Percentiles rank a stretch among this genome's conserved stretches.
These are phyloP conservation scores for Urosaurus nigricauda DNA, from an alignment of 2,797 vertebrate species.

Conservation along the genomic window DNA sequence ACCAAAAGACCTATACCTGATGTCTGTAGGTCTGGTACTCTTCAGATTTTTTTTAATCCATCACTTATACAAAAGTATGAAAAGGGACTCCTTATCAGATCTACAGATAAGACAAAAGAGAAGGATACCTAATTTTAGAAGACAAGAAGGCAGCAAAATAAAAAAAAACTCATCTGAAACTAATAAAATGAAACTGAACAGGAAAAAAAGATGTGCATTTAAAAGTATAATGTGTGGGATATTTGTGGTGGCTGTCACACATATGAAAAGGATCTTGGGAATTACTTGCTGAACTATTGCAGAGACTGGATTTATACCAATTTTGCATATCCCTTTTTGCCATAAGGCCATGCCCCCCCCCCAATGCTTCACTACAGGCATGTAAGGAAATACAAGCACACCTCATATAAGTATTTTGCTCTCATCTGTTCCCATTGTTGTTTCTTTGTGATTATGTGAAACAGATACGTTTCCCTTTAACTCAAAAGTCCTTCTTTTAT, in stretches of 20 bases:
- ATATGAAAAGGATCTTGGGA: neutral
- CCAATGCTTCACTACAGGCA: too few species aligned
- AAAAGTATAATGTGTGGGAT: neutral
- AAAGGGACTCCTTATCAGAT: neutral
- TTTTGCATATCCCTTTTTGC: too few species aligned
- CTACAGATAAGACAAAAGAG: neutral
- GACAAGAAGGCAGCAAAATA: neutral
- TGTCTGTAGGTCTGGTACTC: neutral
- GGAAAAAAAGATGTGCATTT: too few species aligned
- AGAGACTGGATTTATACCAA: neutral
- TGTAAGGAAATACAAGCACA: neutral
- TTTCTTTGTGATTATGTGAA: neutral
- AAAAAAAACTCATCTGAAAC: neutral
- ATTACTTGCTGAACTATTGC: conserved; percentile 28
- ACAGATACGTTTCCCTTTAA: neutral
- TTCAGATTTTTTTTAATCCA: neutral
- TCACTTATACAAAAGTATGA: neutral
- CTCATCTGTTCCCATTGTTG: neutral
- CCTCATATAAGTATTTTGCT: too few species aligned
- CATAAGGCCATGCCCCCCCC: too few species aligned
- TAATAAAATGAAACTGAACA: neutral
- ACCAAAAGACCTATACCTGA: too few species aligned
- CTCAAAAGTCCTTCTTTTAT: neutral
- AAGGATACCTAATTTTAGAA: neutral
- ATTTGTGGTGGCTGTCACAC: neutral